Evolutionary conservation across 35 echinoderm and acorn worm genomes (phyloP).

Genomic region (Hemicentrotus pulcherrimus): DNA sequence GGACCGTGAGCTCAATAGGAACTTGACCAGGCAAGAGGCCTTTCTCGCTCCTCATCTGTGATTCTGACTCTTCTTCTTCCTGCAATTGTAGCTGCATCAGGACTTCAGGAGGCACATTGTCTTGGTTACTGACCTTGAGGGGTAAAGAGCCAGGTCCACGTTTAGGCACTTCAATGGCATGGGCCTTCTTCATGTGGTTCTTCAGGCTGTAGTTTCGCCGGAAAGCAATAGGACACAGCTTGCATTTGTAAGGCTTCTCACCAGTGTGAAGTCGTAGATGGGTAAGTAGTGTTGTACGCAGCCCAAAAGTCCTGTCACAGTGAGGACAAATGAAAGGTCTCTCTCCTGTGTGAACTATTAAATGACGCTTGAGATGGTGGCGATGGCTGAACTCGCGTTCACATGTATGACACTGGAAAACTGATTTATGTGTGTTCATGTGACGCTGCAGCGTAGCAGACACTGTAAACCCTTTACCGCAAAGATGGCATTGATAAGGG

Average conservation of each 20-base stretch:
- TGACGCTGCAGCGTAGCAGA: slow-evolving; percentile 27
- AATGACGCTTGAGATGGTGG: slow-evolving; percentile 49
- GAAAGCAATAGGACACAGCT: slow-evolving; percentile 48
- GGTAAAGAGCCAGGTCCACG: slow-evolving; percentile 16
- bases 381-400: slow-evolving; percentile 31
- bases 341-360: slow-evolving; percentile 30
- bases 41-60: slow-evolving; percentile 18
- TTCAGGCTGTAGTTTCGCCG: slow-evolving; percentile 56
- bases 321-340: slow-evolving; percentile 46
- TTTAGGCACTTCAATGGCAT: slow-evolving; percentile 49
- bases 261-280: slow-evolving; percentile 61
- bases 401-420: slow-evolving; percentile 25
- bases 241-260: slow-evolving; percentile 68
- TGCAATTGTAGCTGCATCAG: slow-evolving; percentile 39
- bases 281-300: not conserved
- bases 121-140: slow-evolving; percentile 46
- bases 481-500: slow-evolving; percentile 40
- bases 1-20: slow-evolving; percentile 21
- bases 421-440: slow-evolving; percentile 12
- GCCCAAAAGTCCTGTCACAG: slow-evolving; percentile 33
- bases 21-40: not conserved
- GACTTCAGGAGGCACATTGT: slow-evolving; percentile 30
- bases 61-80: not conserved
- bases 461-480: slow-evolving; percentile 32
- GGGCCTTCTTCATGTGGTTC: slow-evolving; percentile 56